These are phyloP conservation scores for Xiphias gladius DNA, from an alignment of 2,113 vertebrate genomes.

Conservation along the genomic window DNA sequence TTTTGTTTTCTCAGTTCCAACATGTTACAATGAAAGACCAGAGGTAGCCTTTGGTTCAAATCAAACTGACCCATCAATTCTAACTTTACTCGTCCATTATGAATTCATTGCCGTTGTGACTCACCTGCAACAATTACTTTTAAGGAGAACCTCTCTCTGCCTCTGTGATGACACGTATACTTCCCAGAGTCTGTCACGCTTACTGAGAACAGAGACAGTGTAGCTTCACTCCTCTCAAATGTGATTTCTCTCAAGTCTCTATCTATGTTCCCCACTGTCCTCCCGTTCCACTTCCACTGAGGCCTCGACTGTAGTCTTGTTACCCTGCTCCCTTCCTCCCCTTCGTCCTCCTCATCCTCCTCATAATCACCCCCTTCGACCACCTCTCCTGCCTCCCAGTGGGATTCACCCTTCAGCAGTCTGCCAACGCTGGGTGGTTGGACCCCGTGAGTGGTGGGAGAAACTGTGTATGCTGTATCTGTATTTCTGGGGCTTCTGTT, in stretches of 20 bases:
- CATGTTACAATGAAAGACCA: no score
- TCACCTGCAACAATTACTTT: slow-evolving; percentile 78
- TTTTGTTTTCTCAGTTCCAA: no score
- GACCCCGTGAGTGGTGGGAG: background rate
- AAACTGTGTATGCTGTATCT: slow-evolving; percentile 14
- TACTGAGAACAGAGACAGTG: slow-evolving; percentile 67
- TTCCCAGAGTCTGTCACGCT: slow-evolving; percentile 70
- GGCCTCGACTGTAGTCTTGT: slow-evolving; percentile 42
- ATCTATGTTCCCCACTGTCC: slow-evolving; percentile 24
- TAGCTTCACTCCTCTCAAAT: slow-evolving; percentile 7
- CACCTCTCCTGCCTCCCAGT: slow-evolving; percentile 11
- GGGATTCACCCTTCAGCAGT: background rate
- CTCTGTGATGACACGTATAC: slow-evolving; percentile 78
- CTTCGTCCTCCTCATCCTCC: slow-evolving; percentile 18
- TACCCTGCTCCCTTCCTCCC: slow-evolving; percentile 18
- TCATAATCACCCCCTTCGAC: slow-evolving; percentile 9
- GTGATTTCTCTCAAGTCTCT: slow-evolving; percentile 19
- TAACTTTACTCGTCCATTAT: background rate
- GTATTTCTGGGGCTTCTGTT: background rate
- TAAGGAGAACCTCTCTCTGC: slow-evolving; percentile 65
- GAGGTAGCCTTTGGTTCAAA: no score
- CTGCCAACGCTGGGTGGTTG: slow-evolving; percentile 3
- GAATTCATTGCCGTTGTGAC: slow-evolving; percentile 8
- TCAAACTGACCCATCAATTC: background rate
- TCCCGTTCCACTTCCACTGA: slow-evolving; percentile 73